Percentiles rank a stretch among this genome's conserved stretches.
Conservation (phyloP, 2,888 invertebrate species). For the Carpatolechia fugitivella region DNA sequence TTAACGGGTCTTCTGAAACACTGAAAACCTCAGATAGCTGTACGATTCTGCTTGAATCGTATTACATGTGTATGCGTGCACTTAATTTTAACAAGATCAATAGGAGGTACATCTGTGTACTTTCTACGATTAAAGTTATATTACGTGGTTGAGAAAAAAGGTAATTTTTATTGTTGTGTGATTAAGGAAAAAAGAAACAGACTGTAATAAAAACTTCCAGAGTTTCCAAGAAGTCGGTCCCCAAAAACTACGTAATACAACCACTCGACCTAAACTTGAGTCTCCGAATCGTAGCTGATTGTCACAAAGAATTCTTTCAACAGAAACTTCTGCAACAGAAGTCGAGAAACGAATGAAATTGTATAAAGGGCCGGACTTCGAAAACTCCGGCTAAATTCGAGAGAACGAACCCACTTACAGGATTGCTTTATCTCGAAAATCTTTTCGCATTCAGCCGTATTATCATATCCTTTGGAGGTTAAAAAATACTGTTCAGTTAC, state of each 20-base stretch:
- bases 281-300: conserved; percentile 24
- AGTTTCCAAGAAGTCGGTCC: neutral
- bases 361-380: conserved; percentile 17
- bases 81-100: no score
- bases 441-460: neutral
- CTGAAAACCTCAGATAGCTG: no score
- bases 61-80: no score
- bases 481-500: neutral
- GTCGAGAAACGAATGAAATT: conserved; percentile 42
- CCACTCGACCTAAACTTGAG: neutral
- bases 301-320: conserved; percentile 42
- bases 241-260: neutral
- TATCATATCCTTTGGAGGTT: neutral
- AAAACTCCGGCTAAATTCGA: neutral
- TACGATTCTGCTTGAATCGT: no score
- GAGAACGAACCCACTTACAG: conserved; percentile 8
- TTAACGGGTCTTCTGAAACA: no score
- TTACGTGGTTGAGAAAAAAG: no score
- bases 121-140: no score
- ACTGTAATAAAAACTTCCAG: neutral
- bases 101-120: no score
- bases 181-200: no score
- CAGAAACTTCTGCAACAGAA: conserved; percentile 40
- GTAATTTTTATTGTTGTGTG: no score
- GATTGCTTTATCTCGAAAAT: conserved; percentile 8